Conservation (phyloP, 2,888 invertebrate species). For the Harpagoxenus sublaevis region DNA sequence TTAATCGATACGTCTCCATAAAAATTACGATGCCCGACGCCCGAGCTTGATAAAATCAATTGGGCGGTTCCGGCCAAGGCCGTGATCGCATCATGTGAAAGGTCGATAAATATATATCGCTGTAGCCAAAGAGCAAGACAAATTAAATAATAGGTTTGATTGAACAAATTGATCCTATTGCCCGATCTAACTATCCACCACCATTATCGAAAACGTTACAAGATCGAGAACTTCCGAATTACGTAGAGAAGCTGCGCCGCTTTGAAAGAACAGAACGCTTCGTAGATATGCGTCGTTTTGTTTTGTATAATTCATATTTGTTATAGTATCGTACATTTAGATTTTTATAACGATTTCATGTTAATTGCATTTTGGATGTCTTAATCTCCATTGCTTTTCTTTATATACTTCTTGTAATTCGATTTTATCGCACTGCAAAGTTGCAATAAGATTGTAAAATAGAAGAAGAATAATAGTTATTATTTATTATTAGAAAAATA, state of each 20-base stretch:
- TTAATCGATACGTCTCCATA: slow-evolving; percentile 30
- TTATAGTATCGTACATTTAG: not conserved
- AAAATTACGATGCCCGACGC: slow-evolving; percentile 24
- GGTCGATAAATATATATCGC: slow-evolving; percentile 6
- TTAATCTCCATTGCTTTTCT: not conserved
- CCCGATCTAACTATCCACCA: slow-evolving; percentile 21
- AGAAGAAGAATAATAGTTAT: not conserved
- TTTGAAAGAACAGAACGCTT: not conserved
- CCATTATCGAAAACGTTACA: slow-evolving; percentile 29
- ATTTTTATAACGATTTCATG: no score
- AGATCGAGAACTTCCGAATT: slow-evolving; percentile 20
- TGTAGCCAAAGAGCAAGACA: slow-evolving; percentile 16
- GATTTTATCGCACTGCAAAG: not conserved
- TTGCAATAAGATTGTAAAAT: not conserved
- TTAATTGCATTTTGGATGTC: no score
- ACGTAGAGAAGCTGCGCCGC: not conserved
- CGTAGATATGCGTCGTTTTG: no score
- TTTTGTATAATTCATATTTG: not conserved
- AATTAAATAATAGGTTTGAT: slow-evolving; percentile 27
- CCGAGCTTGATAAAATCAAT: slow-evolving; percentile 26
- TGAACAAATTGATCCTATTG: not conserved
- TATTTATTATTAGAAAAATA: not conserved
- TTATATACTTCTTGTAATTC: not conserved
- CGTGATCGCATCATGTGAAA: not conserved
- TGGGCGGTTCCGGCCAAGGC: not conserved